These are phyloP conservation scores for Cetonia aurata DNA, from an alignment of 2,888 invertebrate species.

Conservation along the genomic window DNA sequence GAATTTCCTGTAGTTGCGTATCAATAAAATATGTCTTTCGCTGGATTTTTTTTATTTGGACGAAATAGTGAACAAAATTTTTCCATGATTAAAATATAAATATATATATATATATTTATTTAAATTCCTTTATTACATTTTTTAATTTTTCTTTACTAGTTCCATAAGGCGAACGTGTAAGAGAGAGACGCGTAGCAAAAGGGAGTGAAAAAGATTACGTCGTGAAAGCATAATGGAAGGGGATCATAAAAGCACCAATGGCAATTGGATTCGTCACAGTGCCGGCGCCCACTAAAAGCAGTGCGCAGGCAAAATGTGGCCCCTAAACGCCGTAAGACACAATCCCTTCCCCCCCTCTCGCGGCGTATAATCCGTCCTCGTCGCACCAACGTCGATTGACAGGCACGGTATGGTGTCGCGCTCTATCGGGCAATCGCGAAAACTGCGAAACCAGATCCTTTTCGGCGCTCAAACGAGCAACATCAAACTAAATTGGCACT, in stretches of 20 bases:
- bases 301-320: conserved; percentile 66
- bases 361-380: conserved; percentile 51
- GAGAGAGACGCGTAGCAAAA: conserved; percentile 27
- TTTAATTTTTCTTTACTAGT: conserved; percentile 23
- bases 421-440: conserved; percentile 66
- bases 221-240: conserved; percentile 61
- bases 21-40: neutral
- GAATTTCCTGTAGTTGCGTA: neutral
- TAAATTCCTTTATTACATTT: conserved; percentile 1
- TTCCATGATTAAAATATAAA: neutral
- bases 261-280: conserved; percentile 73
- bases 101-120: too few species aligned
- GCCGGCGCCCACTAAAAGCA: conserved; percentile 65
- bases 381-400: conserved; percentile 54
- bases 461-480: conserved; percentile 70
- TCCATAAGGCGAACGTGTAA: conserved; percentile 24
- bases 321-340: conserved; percentile 61
- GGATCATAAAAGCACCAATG: conserved; percentile 71
- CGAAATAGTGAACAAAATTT: neutral
- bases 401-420: conserved; percentile 63
- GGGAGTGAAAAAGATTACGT: conserved; percentile 43
- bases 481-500: conserved; percentile 67
- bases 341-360: conserved; percentile 58
- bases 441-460: conserved; percentile 69
- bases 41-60: neutral